Evolutionary conservation across 2,797 vertebrate genomes (phyloP).

Genomic region (Pseudomugil gertrudae): DNA sequence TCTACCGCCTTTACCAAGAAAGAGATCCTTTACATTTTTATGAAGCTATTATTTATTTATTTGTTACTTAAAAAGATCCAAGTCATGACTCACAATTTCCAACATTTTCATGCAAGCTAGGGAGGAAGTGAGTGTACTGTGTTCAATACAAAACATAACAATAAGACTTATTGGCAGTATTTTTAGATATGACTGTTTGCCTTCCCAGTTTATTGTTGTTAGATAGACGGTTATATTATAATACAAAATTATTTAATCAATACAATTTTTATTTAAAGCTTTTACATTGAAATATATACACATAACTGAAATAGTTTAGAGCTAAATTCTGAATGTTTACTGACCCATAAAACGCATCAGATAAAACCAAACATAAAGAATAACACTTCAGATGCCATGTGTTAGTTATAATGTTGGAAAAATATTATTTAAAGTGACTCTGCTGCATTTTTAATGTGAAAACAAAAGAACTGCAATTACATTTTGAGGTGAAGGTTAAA

Average conservation of each 20-base stretch:
- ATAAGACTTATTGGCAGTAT: background rate
- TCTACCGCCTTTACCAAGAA: background rate
- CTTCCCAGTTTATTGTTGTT: background rate
- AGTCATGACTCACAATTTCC: background rate
- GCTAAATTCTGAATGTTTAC: no score
- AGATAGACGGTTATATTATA: background rate
- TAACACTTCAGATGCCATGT: no score
- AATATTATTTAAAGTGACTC: background rate
- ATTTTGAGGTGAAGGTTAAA: background rate
- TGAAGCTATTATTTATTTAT: background rate
- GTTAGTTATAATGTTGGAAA: background rate
- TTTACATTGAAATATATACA: no score
- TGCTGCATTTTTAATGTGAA: background rate
- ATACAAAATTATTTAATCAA: background rate
- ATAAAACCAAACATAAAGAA: no score
- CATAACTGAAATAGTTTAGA: background rate
- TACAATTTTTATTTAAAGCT: background rate
- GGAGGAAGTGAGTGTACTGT: background rate
- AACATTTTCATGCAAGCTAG: background rate
- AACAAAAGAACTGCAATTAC: background rate
- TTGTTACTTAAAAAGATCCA: constrained; percentile 17
- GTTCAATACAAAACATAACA: constrained; percentile 3
- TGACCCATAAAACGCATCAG: no score
- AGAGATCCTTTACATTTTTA: constrained; percentile 3
- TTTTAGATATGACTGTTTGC: background rate